Evolutionary conservation across 2,888 invertebrate genomes (phyloP).

Genomic region (Drosophila percnosoma): DNA sequence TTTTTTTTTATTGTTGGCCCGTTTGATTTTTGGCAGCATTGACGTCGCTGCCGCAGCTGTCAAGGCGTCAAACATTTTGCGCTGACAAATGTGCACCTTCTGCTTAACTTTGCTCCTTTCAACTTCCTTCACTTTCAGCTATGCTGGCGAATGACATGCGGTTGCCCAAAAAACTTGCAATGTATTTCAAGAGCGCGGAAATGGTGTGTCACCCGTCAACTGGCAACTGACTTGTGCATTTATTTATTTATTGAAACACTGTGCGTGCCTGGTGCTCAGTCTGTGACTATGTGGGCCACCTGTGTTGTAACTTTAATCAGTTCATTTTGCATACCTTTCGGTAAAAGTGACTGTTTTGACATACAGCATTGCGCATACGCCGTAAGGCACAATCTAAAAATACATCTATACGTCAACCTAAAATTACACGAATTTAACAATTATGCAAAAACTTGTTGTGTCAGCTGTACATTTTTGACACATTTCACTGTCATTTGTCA

Average conservation of each 20-base stretch:
- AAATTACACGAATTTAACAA: conserved; percentile 37
- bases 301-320: conserved; percentile 57
- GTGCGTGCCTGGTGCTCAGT: conserved; percentile 38
- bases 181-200: conserved; percentile 11
- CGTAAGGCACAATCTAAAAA: conserved; percentile 5
- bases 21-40: conserved; percentile 62
- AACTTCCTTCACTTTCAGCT: conserved; percentile 4
- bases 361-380: conserved; percentile 37
- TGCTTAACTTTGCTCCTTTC: not conserved
- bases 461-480: conserved; percentile 49
- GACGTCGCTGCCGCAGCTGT: conserved; percentile 56
- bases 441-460: conserved; percentile 55
- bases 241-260: conserved; percentile 60
- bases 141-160: conserved; percentile 44
- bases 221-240: conserved; percentile 68
- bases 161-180: conserved; percentile 24
- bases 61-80: conserved; percentile 72
- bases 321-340: conserved; percentile 17
- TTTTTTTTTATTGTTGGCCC: conserved; percentile 21
- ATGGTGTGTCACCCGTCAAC: conserved; percentile 42
- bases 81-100: conserved; percentile 67
- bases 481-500: conserved; percentile 60
- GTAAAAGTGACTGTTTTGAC: not conserved
- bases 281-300: not conserved
- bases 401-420: not conserved